Evolutionary conservation across 2,888 invertebrate genomes (phyloP).

Genomic region (Andrena bucephala): DNA sequence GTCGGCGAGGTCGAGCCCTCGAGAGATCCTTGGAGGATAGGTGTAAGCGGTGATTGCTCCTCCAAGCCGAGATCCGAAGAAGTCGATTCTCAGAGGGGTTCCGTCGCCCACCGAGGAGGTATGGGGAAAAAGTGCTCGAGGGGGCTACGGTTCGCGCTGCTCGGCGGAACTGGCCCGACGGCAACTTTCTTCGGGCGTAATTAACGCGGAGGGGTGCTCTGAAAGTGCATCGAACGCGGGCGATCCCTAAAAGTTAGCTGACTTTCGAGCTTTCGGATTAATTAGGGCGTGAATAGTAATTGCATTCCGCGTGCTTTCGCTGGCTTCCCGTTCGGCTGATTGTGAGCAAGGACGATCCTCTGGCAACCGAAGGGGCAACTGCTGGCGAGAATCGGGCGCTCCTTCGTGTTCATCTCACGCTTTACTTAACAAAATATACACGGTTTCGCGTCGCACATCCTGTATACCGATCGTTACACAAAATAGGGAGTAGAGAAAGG

Average conservation of each 20-base stretch:
- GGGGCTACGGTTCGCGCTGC: neutral
- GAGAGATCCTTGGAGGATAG: conserved; percentile 29
- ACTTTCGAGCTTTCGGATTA: conserved; percentile 35
- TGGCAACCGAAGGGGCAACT: too few relatives aligned
- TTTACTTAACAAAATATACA: too few relatives aligned
- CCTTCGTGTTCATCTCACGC: too few relatives aligned
- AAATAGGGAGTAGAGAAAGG: too few relatives aligned
- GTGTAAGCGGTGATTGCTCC: conserved; percentile 45
- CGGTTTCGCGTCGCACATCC: too few relatives aligned
- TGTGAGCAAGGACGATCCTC: too few relatives aligned
- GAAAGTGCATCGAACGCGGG: conserved; percentile 21
- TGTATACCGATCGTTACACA: too few relatives aligned
- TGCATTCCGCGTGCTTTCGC: conserved; percentile 16
- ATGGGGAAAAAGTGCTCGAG: conserved; percentile 6
- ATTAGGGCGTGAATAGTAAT: conserved; percentile 36
- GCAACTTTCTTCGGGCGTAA: conserved; percentile 16
- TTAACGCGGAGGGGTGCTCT: conserved; percentile 10
- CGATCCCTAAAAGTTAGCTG: conserved; percentile 12
- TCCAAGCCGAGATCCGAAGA: conserved; percentile 16
- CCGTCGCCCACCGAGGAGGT: neutral
- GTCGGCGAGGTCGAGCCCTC: neutral
- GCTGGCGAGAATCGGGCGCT: too few relatives aligned
- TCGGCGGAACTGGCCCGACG: conserved; percentile 6
- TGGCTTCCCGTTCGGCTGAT: too few relatives aligned
- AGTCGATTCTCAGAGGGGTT: neutral